phyloP scores from a whole-genome alignment of 2,797 vertebrate genomes.

The Mormyrops boulengeri region DNA sequence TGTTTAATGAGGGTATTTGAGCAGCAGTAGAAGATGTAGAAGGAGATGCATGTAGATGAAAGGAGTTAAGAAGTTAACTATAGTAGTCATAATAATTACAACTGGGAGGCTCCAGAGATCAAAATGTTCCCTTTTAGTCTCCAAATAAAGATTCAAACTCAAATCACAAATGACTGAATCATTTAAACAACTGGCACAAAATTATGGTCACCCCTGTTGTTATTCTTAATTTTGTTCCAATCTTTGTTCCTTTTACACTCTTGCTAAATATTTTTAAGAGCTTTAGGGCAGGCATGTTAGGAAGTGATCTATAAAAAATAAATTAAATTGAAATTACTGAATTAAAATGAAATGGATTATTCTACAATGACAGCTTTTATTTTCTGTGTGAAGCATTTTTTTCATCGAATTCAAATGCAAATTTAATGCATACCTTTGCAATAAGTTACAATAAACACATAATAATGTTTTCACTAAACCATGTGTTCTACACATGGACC shows the following conservation, averaged over 20 bases:
- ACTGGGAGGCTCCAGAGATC: not conserved
- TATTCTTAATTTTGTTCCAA: not conserved
- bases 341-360: not conserved
- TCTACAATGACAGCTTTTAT: not conserved
- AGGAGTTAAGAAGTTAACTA: not conserved
- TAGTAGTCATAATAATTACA: not conserved
- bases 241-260: not conserved
- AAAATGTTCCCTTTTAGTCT: not conserved
- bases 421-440: not conserved
- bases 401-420: not conserved
- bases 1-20: not conserved
- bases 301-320: not conserved
- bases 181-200: not conserved
- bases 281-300: not conserved
- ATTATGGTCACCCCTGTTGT: not conserved
- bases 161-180: not conserved
- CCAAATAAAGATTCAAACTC: not conserved
- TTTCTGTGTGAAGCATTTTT: not conserved
- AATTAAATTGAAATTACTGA: not conserved
- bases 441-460: not conserved
- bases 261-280: not conserved
- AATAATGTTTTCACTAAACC: not conserved
- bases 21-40: not conserved
- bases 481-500: not conserved
- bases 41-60: not conserved